Percentiles rank a stretch among this genome's conserved stretches.
phyloP scores from a whole-genome alignment of 2,113 vertebrate genomes.

The Maccullochella peelii region DNA sequence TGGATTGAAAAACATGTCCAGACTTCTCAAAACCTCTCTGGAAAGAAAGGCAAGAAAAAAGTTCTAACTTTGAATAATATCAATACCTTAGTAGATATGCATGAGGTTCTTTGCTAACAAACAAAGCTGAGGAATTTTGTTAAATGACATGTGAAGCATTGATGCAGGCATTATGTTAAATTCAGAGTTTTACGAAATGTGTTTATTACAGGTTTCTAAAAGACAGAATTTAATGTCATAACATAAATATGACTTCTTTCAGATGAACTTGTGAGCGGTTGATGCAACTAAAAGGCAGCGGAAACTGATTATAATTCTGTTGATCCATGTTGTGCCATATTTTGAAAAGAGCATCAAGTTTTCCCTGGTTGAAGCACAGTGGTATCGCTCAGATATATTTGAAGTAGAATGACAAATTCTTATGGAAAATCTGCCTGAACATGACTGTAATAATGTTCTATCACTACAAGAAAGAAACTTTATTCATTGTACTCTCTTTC shows the following conservation, averaged over 20 bases:
- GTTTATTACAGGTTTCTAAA: neutral
- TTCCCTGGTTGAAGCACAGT: neutral
- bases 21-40: constrained; percentile 16
- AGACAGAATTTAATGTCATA: neutral
- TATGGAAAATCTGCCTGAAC: neutral
- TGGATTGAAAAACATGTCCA: constrained; percentile 21
- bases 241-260: neutral
- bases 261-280: neutral
- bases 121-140: neutral
- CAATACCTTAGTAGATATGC: neutral
- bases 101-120: no score
- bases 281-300: neutral
- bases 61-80: neutral
- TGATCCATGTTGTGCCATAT: neutral
- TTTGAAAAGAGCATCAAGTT: neutral
- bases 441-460: neutral
- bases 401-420: neutral
- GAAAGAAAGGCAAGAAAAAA: constrained; percentile 3
- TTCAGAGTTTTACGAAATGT: neutral
- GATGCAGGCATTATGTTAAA: neutral
- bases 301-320: neutral
- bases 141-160: neutral
- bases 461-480: neutral
- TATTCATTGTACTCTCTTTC: neutral
- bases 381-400: neutral